Conservation (phyloP, 2,888 invertebrate genomes). For the Chironomus riparius region DNA sequence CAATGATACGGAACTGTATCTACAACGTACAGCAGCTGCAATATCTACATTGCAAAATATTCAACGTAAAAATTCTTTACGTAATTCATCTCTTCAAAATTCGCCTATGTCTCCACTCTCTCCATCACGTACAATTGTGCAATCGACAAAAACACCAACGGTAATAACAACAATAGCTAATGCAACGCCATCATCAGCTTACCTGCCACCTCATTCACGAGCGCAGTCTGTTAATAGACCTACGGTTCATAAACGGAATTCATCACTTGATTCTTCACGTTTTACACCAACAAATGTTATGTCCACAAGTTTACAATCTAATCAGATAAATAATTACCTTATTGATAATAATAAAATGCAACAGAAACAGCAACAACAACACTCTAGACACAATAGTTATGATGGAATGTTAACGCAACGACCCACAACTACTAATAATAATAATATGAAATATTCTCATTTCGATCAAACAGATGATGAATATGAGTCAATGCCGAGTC, state of each 20-base stretch:
- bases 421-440: not conserved
- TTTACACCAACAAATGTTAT: not conserved
- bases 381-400: conserved; percentile 41
- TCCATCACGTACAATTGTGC: not conserved
- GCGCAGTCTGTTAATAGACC: conserved; percentile 6
- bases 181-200: conserved; percentile 29
- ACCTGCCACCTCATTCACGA: conserved; percentile 27
- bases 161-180: conserved; percentile 31
- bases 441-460: conserved; percentile 9
- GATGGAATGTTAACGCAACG: conserved; percentile 32
- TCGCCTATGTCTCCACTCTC: conserved; percentile 1
- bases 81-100: conserved; percentile 15
- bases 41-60: conserved; percentile 38
- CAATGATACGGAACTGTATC: conserved; percentile 47
- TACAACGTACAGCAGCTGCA: conserved; percentile 46
- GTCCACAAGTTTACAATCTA: conserved; percentile 18
- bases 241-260: conserved; percentile 31
- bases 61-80: conserved; percentile 31
- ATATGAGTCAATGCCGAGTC: conserved; percentile 22
- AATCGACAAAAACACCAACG: not conserved
- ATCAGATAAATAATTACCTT: conserved; percentile 1
- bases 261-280: conserved; percentile 29
- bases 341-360: not conserved
- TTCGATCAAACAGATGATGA: conserved; percentile 26
- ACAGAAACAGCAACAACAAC: conserved; percentile 31